phyloP scores from a whole-genome alignment of 2,888 invertebrate genomes.

The Lumbricus terrestris region DNA sequence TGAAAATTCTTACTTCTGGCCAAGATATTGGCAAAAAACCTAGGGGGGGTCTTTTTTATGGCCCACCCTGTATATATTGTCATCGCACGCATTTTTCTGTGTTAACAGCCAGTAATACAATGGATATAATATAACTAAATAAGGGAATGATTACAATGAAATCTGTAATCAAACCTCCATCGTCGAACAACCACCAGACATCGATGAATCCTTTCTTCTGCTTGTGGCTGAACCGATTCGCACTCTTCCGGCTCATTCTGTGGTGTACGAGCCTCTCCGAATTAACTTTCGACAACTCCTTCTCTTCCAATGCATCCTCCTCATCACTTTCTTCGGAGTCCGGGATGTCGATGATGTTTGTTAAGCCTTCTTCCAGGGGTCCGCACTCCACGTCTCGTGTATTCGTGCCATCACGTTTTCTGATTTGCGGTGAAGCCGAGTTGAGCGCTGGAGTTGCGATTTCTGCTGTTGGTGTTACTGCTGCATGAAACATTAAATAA shows the following conservation, averaged over 20 bases:
- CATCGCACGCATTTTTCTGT: not conserved
- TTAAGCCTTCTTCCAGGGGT: not conserved
- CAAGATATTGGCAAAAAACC: too few relatives aligned
- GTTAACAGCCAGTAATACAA: not conserved
- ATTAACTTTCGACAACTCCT: not conserved
- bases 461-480: slow-evolving; percentile 17
- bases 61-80: too few relatives aligned
- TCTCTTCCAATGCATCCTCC: not conserved
- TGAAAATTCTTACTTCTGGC: too few relatives aligned
- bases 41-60: too few relatives aligned
- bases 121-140: not conserved
- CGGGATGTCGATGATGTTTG: not conserved
- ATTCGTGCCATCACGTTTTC: not conserved
- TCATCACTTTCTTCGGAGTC: not conserved
- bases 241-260: slow-evolving; percentile 20
- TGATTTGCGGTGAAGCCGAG: not conserved
- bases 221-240: slow-evolving; percentile 60
- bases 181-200: slow-evolving; percentile 98
- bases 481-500: not conserved
- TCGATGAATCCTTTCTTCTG: slow-evolving; percentile 83
- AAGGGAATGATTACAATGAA: not conserved
- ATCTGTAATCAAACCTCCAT: slow-evolving; percentile 73
- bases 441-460: not conserved
- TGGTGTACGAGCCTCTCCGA: not conserved
- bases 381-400: not conserved